These are phyloP conservation scores for Epizoanthus stellaris DNA, from an alignment of 92 coral and sea anemone genomes.

Conservation along the genomic window DNA sequence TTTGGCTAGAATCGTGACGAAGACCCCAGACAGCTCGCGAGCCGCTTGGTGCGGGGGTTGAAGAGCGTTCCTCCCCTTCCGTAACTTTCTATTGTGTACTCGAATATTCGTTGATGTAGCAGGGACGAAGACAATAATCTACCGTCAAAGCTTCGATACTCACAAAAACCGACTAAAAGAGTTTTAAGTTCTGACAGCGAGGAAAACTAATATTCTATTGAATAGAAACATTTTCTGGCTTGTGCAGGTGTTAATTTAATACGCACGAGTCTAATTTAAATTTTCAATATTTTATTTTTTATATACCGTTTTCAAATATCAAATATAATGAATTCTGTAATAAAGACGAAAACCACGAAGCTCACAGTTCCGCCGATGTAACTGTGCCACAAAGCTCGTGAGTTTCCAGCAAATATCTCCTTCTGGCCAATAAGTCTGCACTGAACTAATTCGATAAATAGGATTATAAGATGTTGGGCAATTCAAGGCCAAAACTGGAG, in stretches of 20 bases:
- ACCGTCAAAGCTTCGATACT: not conserved
- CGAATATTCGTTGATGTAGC: conserved; percentile 39
- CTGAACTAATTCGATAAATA: not conserved
- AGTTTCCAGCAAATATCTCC: not conserved
- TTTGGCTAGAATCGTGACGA: conserved; percentile 12
- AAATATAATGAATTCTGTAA: conserved; percentile 41
- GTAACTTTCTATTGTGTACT: conserved; percentile 57
- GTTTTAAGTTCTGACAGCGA: not conserved
- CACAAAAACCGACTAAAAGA: conserved; percentile 7
- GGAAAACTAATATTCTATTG: not conserved
- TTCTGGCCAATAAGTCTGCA: not conserved
- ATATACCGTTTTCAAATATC: conserved; percentile 43
- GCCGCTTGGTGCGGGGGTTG: conserved; percentile 31
- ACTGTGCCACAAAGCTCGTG: not conserved
- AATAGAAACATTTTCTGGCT: not conserved
- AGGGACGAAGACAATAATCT: conserved; percentile 9
- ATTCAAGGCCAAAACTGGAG: not conserved
- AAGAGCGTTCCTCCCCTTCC: conserved; percentile 69
- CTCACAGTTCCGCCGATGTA: conserved; percentile 21
- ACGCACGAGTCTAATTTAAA: conserved; percentile 40
- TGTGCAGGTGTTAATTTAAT: conserved; percentile 40
- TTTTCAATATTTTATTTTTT: conserved; percentile 32
- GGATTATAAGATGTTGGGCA: conserved; percentile 3
- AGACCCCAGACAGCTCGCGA: conserved; percentile 27
- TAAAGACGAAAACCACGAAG: conserved; percentile 27